phyloP scores from a whole-genome alignment of 2,888 invertebrate genomes.

The Gisinianus flammeolus region DNA sequence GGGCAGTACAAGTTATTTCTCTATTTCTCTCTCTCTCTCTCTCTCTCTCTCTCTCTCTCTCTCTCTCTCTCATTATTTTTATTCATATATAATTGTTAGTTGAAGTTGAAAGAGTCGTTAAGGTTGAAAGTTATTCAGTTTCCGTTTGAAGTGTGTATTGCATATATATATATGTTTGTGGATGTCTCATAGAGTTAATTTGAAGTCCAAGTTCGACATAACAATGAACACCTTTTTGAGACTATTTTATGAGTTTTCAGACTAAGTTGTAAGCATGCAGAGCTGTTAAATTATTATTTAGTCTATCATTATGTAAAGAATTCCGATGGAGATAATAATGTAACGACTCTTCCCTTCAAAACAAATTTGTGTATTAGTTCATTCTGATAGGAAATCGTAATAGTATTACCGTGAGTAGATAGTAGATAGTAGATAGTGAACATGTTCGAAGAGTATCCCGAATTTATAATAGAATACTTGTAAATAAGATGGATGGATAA shows the following conservation, averaged over 20 bases:
- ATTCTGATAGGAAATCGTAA: background rate
- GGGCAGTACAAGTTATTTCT: too few relatives aligned
- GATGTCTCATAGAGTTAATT: background rate
- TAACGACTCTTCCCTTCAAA: background rate
- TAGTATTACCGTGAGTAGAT: background rate
- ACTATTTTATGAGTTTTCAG: background rate
- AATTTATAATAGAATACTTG: background rate
- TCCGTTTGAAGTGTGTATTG: too few relatives aligned
- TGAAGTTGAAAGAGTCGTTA: background rate
- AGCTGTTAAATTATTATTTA: background rate
- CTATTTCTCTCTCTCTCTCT: too few relatives aligned
- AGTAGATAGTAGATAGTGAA: too few relatives aligned
- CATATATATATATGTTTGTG: too few relatives aligned
- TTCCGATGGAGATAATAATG: constrained; percentile 9
- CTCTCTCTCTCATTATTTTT: constrained; percentile 4
- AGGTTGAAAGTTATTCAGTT: background rate
- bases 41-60: background rate
- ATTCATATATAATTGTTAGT: background rate
- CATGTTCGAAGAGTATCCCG: too few relatives aligned
- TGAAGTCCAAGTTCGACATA: constrained; percentile 1
- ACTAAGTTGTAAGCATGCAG: background rate
- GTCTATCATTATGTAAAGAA: constrained; percentile 7
- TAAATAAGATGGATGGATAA: background rate
- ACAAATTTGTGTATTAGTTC: constrained; percentile 8
- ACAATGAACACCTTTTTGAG: background rate